A percentile compares a stretch with the other conserved stretches of the same genome.
These are phyloP conservation scores for Apamea anceps DNA, from an alignment of 2,888 invertebrate genomes.

Conservation along the genomic window DNA sequence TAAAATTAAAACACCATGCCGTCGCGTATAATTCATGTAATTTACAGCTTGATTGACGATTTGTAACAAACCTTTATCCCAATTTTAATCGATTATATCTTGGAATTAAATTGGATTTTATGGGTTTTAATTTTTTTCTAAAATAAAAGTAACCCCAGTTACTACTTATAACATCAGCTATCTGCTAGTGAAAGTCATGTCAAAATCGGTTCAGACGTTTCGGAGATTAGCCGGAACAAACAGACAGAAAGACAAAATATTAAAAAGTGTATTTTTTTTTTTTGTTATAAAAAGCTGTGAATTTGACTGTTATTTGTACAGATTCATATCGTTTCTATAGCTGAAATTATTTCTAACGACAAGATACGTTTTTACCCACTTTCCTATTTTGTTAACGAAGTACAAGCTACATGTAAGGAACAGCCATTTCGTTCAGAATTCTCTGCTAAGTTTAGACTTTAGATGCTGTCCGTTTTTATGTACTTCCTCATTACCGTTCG, in stretches of 20 bases:
- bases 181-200: not conserved
- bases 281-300: not conserved
- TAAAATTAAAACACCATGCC: not conserved
- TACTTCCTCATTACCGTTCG: slow-evolving; percentile 55
- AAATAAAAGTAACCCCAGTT: not conserved
- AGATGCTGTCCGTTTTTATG: slow-evolving; percentile 38
- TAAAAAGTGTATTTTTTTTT: no score
- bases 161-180: not conserved
- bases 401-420: not conserved
- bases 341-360: no score
- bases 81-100: slow-evolving; percentile 24
- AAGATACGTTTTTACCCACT: no score
- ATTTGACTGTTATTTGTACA: not conserved
- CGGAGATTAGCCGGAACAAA: not conserved
- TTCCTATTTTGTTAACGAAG: not conserved
- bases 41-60: slow-evolving; percentile 6
- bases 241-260: no score
- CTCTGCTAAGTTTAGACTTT: slow-evolving; percentile 28
- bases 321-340: no score
- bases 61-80: not conserved
- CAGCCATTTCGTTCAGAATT: slow-evolving; percentile 18
- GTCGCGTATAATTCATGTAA: not conserved
- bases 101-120: not conserved
- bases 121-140: not conserved
- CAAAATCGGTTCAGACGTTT: not conserved